Percentiles rank a stretch among this genome's conserved stretches.
Conservation (phyloP, 2,797 vertebrate species). For the Coregonus suidteri region DNA sequence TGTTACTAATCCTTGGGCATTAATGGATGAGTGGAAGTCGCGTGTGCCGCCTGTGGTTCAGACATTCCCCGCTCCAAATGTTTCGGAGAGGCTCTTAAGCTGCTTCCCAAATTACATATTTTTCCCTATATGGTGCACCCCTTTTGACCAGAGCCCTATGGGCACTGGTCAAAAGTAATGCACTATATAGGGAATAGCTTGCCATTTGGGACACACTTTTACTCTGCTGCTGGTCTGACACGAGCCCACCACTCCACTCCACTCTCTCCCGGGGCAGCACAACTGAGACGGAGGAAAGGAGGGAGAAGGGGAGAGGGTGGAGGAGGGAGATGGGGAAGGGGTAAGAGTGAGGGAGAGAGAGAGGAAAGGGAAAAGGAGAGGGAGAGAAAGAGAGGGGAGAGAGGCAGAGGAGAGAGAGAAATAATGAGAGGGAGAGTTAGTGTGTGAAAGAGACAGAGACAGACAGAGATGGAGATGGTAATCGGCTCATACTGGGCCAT, state of each 20-base stretch:
- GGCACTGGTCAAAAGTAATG: too few relatives aligned
- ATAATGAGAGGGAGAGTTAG: neutral
- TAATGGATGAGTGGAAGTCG: conserved; percentile 65
- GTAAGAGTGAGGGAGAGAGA: conserved; percentile 14
- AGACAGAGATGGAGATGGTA: neutral
- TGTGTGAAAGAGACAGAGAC: neutral
- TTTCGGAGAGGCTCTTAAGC: conserved; percentile 27
- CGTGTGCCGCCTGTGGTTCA: conserved; percentile 63
- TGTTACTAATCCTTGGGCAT: conserved; percentile 66
- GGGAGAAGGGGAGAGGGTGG: conserved; percentile 36
- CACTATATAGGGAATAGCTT: too few relatives aligned
- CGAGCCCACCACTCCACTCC: too few relatives aligned
- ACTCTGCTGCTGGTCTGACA: too few relatives aligned
- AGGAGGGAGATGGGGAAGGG: conserved; percentile 17
- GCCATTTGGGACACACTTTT: too few relatives aligned
- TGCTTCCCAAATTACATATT: neutral
- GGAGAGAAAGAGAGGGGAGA: neutral
- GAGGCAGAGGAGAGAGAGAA: neutral
- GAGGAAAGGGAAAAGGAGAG: neutral
- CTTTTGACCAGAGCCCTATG: too few relatives aligned
- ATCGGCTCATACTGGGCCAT: neutral
- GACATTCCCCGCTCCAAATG: conserved; percentile 46
- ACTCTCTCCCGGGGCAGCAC: too few relatives aligned
- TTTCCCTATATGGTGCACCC: too few relatives aligned
- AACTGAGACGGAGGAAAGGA: conserved; percentile 21